phyloP scores from a whole-genome alignment of 2,888 invertebrate species.

The Tetheella fluctuosa region DNA sequence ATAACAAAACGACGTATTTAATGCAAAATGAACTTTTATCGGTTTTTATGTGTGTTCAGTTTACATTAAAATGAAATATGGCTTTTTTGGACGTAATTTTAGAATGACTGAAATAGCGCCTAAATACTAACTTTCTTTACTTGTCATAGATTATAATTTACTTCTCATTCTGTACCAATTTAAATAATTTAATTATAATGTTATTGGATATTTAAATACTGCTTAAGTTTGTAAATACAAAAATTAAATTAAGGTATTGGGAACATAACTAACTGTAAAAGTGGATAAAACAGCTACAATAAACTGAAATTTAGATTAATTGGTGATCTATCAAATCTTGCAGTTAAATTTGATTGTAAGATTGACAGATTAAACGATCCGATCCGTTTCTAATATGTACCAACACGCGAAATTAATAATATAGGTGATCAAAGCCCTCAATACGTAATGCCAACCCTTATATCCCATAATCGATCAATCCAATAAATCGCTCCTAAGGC shows the following conservation, averaged over 20 bases:
- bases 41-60: conserved; percentile 16
- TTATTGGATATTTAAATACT: too few relatives aligned
- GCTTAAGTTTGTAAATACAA: too few relatives aligned
- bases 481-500: conserved; percentile 30
- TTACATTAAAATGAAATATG: conserved; percentile 11
- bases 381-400: neutral
- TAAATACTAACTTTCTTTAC: too few relatives aligned
- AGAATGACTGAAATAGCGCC: too few relatives aligned
- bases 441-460: conserved; percentile 12
- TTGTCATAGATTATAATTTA: too few relatives aligned
- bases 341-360: neutral
- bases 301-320: neutral
- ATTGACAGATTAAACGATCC: neutral
- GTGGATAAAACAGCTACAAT: neutral
- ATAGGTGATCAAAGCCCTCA: neutral
- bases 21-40: conserved; percentile 35
- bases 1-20: conserved; percentile 36
- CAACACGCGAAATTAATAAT: conserved; percentile 2
- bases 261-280: neutral
- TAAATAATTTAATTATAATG: too few relatives aligned
- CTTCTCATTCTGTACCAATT: too few relatives aligned
- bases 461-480: conserved; percentile 31
- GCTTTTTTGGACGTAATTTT: neutral
- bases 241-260: neutral
- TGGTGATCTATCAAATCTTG: neutral